Evolutionary conservation across 1,140 invertebrate genomes (phyloP).

Genomic region (Sogatella furcifera): DNA sequence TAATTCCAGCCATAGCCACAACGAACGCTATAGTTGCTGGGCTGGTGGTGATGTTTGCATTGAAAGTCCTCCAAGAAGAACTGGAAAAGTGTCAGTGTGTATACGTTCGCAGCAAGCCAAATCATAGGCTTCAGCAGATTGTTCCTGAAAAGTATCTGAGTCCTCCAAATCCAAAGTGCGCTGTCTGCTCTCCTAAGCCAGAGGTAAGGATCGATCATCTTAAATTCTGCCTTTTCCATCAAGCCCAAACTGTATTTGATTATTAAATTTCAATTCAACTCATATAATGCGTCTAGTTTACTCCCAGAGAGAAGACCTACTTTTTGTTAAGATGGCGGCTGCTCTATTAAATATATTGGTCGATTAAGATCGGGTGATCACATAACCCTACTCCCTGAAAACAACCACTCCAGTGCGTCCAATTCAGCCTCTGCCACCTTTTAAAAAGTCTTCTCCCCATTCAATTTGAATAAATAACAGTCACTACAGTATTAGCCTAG

Average conservation of each 20-base stretch:
- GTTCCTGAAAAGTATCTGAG: conserved; percentile 56
- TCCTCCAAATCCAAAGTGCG: conserved; percentile 64
- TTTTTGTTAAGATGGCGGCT: too few species aligned
- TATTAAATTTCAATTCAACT: neutral
- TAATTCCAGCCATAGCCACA: conserved; percentile 97
- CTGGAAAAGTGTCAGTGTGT: conserved; percentile 63
- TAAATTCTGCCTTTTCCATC: too few species aligned
- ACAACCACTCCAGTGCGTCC: too few species aligned
- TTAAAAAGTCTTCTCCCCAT: too few species aligned
- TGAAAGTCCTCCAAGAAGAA: conserved; percentile 64
- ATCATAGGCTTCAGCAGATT: conserved; percentile 52
- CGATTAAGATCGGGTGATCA: too few species aligned
- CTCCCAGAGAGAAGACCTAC: too few species aligned
- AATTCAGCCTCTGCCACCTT: too few species aligned
- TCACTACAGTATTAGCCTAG: too few species aligned
- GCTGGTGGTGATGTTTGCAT: conserved; percentile 78
- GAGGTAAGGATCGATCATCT: conserved; percentile 51
- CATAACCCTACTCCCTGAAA: too few species aligned
- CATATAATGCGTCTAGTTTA: too few species aligned
- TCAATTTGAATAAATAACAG: too few species aligned
- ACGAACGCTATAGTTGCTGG: conserved; percentile 97
- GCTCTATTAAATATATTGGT: too few species aligned
- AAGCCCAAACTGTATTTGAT: conserved; percentile 10
- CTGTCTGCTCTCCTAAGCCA: conserved; percentile 78
- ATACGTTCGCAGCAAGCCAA: conserved; percentile 56